A percentile compares a stretch with the other conserved stretches of the same genome.
Conservation (phyloP, 2,888 invertebrate species). For the Gymnosoma rotundatum region DNA sequence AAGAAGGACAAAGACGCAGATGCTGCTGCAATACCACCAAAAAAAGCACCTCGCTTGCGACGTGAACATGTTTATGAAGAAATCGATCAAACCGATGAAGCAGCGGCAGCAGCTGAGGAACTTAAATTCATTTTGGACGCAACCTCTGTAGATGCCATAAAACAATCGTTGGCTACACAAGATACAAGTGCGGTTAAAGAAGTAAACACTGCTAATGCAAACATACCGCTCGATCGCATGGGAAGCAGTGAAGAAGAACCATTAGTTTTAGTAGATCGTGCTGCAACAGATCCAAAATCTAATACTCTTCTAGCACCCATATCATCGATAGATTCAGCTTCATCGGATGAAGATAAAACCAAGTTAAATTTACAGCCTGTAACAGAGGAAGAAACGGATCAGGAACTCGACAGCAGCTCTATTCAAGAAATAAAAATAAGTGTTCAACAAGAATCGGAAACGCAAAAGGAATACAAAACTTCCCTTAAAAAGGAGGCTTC, state of each 20-base stretch:
- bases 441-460: conserved; percentile 73
- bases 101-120: conserved; percentile 59
- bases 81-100: conserved; percentile 81
- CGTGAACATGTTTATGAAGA: conserved; percentile 87
- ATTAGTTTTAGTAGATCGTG: conserved; percentile 67
- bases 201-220: conserved; percentile 82
- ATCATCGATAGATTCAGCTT: conserved; percentile 82
- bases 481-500: conserved; percentile 82
- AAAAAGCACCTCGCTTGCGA: conserved; percentile 82
- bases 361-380: conserved; percentile 78
- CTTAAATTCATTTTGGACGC: conserved; percentile 76
- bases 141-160: conserved; percentile 78
- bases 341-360: conserved; percentile 81
- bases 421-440: conserved; percentile 7
- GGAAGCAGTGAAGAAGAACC: conserved; percentile 82
- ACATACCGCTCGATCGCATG: conserved; percentile 79
- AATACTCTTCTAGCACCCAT: conserved; percentile 78
- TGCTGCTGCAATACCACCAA: conserved; percentile 73
- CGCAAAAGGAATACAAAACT: conserved; percentile 77
- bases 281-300: conserved; percentile 60
- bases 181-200: conserved; percentile 83
- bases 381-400: conserved; percentile 80
- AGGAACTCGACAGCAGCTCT: conserved; percentile 54
- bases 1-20: conserved; percentile 54
- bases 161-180: conserved; percentile 79